Percentiles rank a stretch among this genome's conserved stretches.
Evolutionary conservation across 1,140 invertebrate species (phyloP).

Genomic region (Lutraria rhynchaena): DNA sequence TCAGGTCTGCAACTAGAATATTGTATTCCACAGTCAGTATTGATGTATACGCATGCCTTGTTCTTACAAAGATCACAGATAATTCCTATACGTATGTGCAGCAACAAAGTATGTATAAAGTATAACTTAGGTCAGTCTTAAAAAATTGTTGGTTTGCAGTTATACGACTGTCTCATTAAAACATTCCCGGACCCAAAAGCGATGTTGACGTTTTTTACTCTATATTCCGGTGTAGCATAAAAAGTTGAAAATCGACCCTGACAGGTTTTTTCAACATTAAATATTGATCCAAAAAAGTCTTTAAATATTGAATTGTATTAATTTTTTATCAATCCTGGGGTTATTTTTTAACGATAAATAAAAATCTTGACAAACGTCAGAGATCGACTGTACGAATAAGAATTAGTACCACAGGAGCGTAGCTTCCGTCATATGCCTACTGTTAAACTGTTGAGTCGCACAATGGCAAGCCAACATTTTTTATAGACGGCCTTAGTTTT

Average conservation of each 20-base stretch:
- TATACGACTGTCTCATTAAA: not conserved
- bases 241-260: not conserved
- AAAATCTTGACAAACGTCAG: no score
- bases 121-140: no score
- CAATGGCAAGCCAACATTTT: no score
- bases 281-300: not conserved
- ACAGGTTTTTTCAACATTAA: not conserved
- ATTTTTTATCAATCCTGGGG: no score
- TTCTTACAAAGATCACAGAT: slow-evolving; percentile 17
- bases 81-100: slow-evolving; percentile 32
- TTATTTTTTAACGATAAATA: no score
- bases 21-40: not conserved
- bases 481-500: no score
- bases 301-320: no score
- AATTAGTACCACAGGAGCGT: no score
- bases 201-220: not conserved
- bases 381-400: no score
- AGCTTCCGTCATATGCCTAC: no score
- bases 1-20: not conserved
- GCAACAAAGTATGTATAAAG: slow-evolving; percentile 18
- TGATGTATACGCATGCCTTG: slow-evolving; percentile 20
- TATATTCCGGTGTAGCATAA: not conserved
- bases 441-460: no score
- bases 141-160: not conserved
- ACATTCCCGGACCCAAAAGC: not conserved